Base-by-base conservation (phyloP, 2,888 invertebrate species). In the Nomada fabriciana region DNA sequence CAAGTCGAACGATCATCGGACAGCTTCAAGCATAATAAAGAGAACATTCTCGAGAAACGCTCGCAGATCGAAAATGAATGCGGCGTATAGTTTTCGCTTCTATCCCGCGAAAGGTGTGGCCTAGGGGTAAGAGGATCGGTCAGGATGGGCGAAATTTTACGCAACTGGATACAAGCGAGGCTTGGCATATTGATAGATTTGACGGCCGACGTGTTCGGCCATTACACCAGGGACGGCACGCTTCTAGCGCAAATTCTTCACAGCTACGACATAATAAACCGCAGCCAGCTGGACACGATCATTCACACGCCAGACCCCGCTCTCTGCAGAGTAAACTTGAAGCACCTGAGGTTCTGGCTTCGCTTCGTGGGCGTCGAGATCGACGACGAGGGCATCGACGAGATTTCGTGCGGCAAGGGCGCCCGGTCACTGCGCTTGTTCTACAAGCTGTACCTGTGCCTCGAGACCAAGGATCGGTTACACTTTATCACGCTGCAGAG, bases 391-490 rank as follows among this genome's bases (percentile, higher is more conserved):
- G 95, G 95, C 71, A 88, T 96, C 63, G 90, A 92, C 3, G 94
- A 94, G 71, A 94, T 96, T 20, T 94, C 95, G 80, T 73, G 88
- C 57, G 90, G 89, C 29, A 90, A 89, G 77, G 95, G 95, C 4
- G 94, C 95, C 11, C 92, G 95, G 0, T 92, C 95, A 9, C 92
- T 96, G 5, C 94, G 95, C 47, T 89, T 96, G 1, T 95, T 96
- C 90, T 96, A 96, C 91, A 95, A 95, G 91, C 91, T 96, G 5
- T 96, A 95, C 89, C 93, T 96, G 11, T 94, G 94, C 82, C 93
- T 96, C 67, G 95, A 96, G 85, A 95, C 95, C 89, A 95, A 94
- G 90, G 95, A 95, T 87, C 94, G 95, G 63, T 94, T 95, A 18
- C 94, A 95, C 88, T 96, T 95, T 86, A 94, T 95, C 42, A 94